A percentile compares a stretch with the other conserved stretches of the same genome.
Conservation (phyloP, 2,888 invertebrate species). For the Leptinotarsa rubiginosa region DNA sequence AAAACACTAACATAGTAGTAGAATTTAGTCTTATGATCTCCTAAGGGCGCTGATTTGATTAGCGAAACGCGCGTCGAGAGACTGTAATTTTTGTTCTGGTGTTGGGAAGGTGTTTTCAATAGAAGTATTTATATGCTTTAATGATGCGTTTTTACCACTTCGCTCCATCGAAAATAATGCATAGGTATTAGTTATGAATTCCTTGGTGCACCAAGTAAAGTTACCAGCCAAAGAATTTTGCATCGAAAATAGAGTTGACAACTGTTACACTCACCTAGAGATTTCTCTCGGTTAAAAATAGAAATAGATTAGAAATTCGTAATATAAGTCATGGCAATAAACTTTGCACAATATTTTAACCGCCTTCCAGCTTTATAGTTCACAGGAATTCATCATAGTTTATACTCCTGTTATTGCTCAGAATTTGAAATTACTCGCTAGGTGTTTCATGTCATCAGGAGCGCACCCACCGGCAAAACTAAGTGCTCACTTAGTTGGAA, state of each 20-base stretch:
- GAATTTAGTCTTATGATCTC: too few species aligned
- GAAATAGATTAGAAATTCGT: conserved; percentile 13
- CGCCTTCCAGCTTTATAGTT: background rate
- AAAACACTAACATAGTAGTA: too few species aligned
- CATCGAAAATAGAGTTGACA: conserved; percentile 10
- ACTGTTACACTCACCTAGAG: conserved; percentile 18
- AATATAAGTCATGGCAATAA: conserved; percentile 15
- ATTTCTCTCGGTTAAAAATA: conserved; percentile 10
- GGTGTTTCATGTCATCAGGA: background rate
- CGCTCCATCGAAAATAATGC: conserved; percentile 2
- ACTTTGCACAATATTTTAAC: conserved; percentile 4
- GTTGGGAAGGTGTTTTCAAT: too few species aligned
- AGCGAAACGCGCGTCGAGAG: too few species aligned
- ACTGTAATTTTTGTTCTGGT: too few species aligned
- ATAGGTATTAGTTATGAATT: conserved; percentile 7
- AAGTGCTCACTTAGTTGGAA: too few species aligned
- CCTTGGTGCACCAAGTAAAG: conserved; percentile 1
- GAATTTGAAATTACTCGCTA: background rate
- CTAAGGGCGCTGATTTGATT: too few species aligned
- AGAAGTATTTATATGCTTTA: background rate
- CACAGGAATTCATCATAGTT: conserved; percentile 4
- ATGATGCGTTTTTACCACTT: background rate
- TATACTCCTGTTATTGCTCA: conserved; percentile 1
- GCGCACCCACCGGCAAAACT: background rate
- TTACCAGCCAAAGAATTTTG: conserved; percentile 13